Conservation (phyloP, 2,113 vertebrate species). For the Xiphias gladius region DNA sequence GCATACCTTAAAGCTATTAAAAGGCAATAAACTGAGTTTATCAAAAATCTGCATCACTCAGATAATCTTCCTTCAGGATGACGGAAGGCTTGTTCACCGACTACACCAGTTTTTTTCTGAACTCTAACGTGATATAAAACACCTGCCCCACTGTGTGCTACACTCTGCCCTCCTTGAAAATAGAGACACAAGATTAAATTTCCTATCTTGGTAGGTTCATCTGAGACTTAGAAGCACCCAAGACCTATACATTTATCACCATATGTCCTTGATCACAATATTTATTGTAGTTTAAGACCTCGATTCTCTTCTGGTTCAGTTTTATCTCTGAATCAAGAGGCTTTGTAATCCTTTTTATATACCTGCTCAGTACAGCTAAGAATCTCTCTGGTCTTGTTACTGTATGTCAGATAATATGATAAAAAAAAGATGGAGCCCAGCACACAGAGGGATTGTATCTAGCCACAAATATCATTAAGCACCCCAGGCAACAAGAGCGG, state of each 20-base stretch:
- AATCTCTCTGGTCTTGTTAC: slow-evolving; percentile 54
- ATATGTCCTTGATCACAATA: background rate
- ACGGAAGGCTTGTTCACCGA: background rate
- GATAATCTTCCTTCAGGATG: background rate
- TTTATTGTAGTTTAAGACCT: slow-evolving; percentile 6
- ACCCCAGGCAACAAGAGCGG: slow-evolving; percentile 43
- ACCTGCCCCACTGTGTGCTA: background rate
- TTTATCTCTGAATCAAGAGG: background rate
- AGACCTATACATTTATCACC: background rate
- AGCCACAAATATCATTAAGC: slow-evolving; percentile 60
- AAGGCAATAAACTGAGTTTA: background rate
- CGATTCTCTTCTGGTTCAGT: background rate
- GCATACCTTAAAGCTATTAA: background rate
- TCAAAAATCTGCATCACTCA: background rate
- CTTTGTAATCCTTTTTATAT: slow-evolving; percentile 9
- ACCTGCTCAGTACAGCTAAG: slow-evolving; percentile 9
- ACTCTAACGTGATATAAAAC: background rate
- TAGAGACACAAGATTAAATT: background rate
- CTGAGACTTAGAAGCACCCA: background rate
- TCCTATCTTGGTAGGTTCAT: background rate
- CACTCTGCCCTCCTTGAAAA: background rate
- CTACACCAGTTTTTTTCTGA: background rate
- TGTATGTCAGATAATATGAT: slow-evolving; percentile 53
- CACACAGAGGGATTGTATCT: slow-evolving; percentile 36
- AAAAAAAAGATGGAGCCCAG: slow-evolving; percentile 35